Percentiles rank a stretch among this genome's conserved stretches.
Conservation (phyloP, 2,797 vertebrate genomes). For the Bothrops alternatus region DNA sequence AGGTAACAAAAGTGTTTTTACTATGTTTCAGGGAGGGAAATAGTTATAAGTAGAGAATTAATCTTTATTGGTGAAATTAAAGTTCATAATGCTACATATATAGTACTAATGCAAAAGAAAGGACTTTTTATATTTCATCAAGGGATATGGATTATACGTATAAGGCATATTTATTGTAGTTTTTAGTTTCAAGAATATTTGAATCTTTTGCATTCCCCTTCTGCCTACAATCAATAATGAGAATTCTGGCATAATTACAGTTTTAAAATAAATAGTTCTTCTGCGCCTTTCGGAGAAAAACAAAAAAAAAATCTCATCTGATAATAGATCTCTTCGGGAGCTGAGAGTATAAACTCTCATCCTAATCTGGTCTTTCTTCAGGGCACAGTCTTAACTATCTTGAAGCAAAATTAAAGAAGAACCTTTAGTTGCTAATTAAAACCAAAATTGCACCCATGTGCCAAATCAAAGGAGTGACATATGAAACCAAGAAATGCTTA, state of each 20-base stretch:
- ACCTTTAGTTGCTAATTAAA: neutral
- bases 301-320: neutral
- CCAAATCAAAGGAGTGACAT: neutral
- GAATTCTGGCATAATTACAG: neutral
- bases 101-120: neutral
- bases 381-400: neutral
- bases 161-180: neutral
- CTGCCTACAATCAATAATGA: neutral
- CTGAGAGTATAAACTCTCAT: neutral
- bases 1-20: constrained; percentile 69
- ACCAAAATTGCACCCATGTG: too few species aligned
- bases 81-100: neutral
- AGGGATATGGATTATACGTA: neutral
- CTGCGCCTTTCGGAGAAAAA: neutral
- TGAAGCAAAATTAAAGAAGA: neutral
- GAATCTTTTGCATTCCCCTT: neutral
- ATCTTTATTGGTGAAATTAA: neutral
- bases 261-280: neutral
- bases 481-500: neutral
- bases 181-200: neutral
- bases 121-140: neutral
- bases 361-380: neutral
- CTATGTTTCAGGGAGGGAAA: neutral
- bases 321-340: neutral
- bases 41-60: neutral